Evolutionary conservation across 2,113 vertebrate genomes (phyloP), one percentile per base, ranked within the genome.

Genomic region (Larimichthys crocea): DNA sequence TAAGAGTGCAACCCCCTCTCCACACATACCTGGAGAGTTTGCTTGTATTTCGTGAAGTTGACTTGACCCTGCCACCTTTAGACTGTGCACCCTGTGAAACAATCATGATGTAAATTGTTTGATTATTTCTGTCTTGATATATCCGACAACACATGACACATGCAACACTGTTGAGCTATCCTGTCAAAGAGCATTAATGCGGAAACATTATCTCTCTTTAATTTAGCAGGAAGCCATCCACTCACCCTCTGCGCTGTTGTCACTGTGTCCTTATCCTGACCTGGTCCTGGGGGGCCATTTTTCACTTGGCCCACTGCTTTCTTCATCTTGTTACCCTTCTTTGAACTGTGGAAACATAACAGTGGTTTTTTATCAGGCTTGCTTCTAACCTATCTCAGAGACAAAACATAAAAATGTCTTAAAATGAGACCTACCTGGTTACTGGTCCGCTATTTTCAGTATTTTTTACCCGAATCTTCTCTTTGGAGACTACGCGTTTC

Each of bases 241-340:
- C 89, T 94, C 91, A 98, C 97, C 94, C 93, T 96, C 84, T 95
- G 94, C 78, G 70, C 73, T 81, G 90, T 26, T 80, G 89, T 91
- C 56, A 92, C 61, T 67, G 88, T 79, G 86, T 94, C 95, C 92
- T 95, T 97, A 83, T 92, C 89, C 83, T 94, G 92, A 80, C 84
- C 93, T 87, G 87, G 90, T 86, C 88, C 93, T 85, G 87, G 90
- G 76, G 93, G 71, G 75, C 92, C 91, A 86, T 95, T 80, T 85
- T 94, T 96, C 88, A 76, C 82, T 71, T 90, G 93, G 29, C 93
- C 84, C 76, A 81, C 85, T 81, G 93, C 67, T 94, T 96, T 97
- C 87, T 95, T 96, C 92, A 94, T 93, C 87, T 93, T 94, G 89
- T 90, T 91, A 53, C 92, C 86, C 85, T 95, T 95, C 88, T 92